Evolutionary conservation across 2,113 vertebrate genomes (phyloP).

Genomic region (Suricata suricatta): DNA sequence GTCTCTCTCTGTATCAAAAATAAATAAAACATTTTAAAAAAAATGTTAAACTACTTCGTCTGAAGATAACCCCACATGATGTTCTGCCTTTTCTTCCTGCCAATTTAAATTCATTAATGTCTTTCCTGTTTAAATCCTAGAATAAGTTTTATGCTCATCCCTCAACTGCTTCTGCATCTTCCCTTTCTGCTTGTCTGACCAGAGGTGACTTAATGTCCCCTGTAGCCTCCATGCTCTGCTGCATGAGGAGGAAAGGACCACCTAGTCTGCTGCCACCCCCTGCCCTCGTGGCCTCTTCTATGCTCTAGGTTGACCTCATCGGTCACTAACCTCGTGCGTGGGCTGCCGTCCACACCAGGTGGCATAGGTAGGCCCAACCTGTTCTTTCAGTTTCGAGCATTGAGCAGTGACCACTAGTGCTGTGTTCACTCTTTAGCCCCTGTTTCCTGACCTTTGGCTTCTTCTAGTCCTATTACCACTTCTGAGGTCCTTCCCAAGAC

Average conservation of each 20-base stretch:
- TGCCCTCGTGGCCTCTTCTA: background rate
- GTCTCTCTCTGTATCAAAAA: too few relatives aligned
- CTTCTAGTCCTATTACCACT: background rate
- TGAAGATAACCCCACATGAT: background rate
- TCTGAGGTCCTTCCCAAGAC: background rate
- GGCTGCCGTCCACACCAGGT: background rate
- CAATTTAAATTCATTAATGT: background rate
- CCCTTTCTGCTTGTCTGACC: background rate
- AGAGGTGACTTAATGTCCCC: background rate
- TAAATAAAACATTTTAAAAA: too few relatives aligned
- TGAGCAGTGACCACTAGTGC: too few relatives aligned
- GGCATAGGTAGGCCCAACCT: background rate
- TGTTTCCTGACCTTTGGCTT: background rate
- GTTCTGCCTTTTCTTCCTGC: background rate
- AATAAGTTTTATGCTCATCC: background rate
- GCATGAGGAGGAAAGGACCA: background rate
- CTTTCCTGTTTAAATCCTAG: background rate
- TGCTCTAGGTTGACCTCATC: background rate
- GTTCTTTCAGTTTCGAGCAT: background rate
- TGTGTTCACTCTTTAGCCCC: background rate
- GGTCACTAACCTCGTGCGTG: background rate
- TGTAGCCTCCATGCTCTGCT: background rate
- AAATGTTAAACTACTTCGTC: background rate
- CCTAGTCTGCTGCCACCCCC: too few relatives aligned
- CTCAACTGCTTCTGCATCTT: background rate